Conservation (phyloP, 2,113 vertebrate species). For the Damaliscus lunatus region DNA sequence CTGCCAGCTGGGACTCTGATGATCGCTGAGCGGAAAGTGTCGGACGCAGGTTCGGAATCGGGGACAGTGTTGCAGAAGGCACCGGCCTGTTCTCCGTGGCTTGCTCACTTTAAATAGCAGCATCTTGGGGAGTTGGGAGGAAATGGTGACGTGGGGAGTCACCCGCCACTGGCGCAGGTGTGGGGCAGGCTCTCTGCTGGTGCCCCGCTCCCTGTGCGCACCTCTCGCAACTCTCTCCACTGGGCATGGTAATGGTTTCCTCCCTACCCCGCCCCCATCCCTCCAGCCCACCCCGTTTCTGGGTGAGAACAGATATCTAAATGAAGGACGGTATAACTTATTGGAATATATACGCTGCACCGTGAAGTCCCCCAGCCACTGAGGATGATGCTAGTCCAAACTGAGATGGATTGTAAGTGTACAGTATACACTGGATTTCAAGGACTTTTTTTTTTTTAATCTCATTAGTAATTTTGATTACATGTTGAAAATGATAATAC, state of each 20-base stretch:
- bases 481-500: not conserved
- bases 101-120: not conserved
- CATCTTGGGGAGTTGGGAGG: not conserved
- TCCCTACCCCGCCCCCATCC: not conserved
- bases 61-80: not conserved
- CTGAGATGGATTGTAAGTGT: not conserved
- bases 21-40: not conserved
- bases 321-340: not conserved
- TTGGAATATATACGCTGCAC: not conserved
- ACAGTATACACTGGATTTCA: not conserved
- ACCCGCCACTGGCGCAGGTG: not conserved
- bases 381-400: not conserved
- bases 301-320: not conserved
- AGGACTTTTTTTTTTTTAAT: not conserved
- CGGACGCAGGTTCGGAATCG: not conserved
- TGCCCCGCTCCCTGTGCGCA: not conserved
- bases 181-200: no score
- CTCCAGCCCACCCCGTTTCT: not conserved
- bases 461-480: not conserved
- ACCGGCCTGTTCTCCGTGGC: not conserved
- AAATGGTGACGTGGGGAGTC: not conserved
- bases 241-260: not conserved
- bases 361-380: not conserved
- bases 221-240: not conserved
- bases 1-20: not conserved